Base-by-base conservation (phyloP, 2,888 invertebrate species). In the Lepidonotus clava region DNA sequence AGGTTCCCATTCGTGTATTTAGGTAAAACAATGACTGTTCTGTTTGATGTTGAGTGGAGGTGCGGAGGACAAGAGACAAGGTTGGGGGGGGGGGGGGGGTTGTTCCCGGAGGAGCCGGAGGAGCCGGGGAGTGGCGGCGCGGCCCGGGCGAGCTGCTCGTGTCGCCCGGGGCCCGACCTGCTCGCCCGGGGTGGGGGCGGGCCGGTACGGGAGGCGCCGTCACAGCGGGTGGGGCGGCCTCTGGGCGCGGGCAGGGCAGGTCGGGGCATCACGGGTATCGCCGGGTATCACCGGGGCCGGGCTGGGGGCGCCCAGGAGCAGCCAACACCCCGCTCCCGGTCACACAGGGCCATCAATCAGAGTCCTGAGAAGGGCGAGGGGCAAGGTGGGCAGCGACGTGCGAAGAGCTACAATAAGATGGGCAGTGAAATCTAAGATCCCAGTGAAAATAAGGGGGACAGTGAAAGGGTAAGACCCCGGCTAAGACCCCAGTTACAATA, bases 91-190 rank as follows among this genome's bases (percentile, higher is more conserved):
- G 46, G 18, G 46, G 8, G 8, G 46, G 46, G 46, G 46, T 11
- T 8, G 46, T 18, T 46, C 46, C 8, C 46, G 18, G 46, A 46
- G 46, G 18, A 18, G 46, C 28, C 28, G 46, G 80, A 46, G 24
- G 80, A 46, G 46, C 80, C 80, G 80, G 14, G 32, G 28, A 80
- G 80, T 80, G 32, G 46, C 24, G 41, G 1, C 1, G 24, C 32
- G 41, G 76, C 8, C 41, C 80, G 80, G 46, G 46, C 21, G 80
- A 46, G 80, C 80, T 28, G 80, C 80, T 41, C 80, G 41, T 1
- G 1, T 2, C 71, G 18, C 36, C 38, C 71, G 71, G 71, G 34
- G 71, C 71, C 71, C 14, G 34, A 5, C n/a, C 1, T 34, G 34
- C 71, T 34, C 0, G 36, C 5, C 36, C 21, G 14, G 66, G 66